Evolutionary conservation across 2,113 vertebrate genomes (phyloP).

Genomic region (Rhizomys pruinosus): DNA sequence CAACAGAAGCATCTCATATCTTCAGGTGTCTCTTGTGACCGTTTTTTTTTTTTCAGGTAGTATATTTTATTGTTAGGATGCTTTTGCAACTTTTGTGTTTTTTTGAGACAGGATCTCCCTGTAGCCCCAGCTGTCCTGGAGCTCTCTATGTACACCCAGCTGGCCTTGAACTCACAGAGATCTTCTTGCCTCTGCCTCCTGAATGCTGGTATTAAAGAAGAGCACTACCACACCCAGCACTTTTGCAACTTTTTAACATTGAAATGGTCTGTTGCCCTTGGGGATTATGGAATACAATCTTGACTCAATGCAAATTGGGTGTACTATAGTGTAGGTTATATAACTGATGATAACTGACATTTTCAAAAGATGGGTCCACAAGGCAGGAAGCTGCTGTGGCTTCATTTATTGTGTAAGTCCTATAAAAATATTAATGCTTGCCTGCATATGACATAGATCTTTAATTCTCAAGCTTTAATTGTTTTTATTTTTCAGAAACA

Average conservation of each 20-base stretch:
- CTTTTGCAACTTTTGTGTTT: neutral
- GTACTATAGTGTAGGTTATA: neutral
- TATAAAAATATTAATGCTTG: neutral
- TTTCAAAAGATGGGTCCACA: slow-evolving; percentile 20
- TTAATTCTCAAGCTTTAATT: slow-evolving; percentile 33
- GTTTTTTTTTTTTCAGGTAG: neutral
- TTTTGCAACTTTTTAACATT: neutral
- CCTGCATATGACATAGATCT: slow-evolving; percentile 24
- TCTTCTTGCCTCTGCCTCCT: no score
- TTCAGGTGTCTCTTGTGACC: neutral
- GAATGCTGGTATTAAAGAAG: no score
- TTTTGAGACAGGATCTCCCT: no score
- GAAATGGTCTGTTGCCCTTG: neutral
- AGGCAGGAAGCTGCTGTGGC: neutral
- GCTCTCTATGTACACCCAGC: no score
- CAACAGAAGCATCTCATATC: neutral
- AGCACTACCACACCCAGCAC: no score
- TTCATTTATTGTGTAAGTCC: neutral
- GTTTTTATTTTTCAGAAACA: slow-evolving; percentile 84
- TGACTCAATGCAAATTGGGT: neutral
- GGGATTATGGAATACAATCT: neutral
- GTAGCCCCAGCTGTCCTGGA: no score
- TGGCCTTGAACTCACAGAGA: no score
- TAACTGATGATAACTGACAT: neutral
- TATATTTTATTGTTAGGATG: neutral